A percentile compares a stretch with the other conserved stretches of the same genome.
Evolutionary conservation across 2,113 vertebrate species (phyloP).

Genomic region (Glaucomys volans): DNA sequence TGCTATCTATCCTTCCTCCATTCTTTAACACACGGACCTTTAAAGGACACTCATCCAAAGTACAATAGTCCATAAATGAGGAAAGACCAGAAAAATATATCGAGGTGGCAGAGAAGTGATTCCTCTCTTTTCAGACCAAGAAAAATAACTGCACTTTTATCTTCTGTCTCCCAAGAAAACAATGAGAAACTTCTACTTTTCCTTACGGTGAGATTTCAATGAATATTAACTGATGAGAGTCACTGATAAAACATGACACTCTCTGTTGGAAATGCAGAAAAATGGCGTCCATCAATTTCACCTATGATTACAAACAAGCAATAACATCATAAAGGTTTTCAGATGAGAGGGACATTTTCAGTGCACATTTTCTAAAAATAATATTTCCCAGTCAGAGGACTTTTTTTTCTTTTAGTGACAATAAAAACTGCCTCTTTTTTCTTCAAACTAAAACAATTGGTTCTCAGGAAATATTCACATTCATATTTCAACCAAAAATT

Average conservation of each 20-base stretch:
- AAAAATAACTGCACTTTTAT: background rate
- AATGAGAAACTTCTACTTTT: background rate
- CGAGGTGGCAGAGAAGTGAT: background rate
- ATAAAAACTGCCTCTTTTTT: slow-evolving; percentile 25
- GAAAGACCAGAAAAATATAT: background rate
- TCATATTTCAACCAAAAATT: background rate
- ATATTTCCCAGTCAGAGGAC: background rate
- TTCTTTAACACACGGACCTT: background rate
- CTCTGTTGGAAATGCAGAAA: background rate
- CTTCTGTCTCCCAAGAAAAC: background rate
- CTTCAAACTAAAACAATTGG: slow-evolving; percentile 21
- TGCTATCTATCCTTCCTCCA: too few relatives aligned
- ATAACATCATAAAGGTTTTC: background rate
- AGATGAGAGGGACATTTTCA: background rate
- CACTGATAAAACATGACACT: background rate
- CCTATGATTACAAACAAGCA: background rate
- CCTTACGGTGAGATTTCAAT: background rate
- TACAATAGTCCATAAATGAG: background rate
- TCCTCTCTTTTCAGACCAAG: background rate
- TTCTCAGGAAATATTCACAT: slow-evolving; percentile 3
- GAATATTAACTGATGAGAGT: background rate
- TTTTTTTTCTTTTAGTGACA: slow-evolving; percentile 39
- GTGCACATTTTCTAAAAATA: background rate
- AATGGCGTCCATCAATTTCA: background rate
- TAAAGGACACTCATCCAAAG: background rate